Conservation (phyloP, 1,140 invertebrate genomes). For the Aphelenchoides fujianensis region DNA sequence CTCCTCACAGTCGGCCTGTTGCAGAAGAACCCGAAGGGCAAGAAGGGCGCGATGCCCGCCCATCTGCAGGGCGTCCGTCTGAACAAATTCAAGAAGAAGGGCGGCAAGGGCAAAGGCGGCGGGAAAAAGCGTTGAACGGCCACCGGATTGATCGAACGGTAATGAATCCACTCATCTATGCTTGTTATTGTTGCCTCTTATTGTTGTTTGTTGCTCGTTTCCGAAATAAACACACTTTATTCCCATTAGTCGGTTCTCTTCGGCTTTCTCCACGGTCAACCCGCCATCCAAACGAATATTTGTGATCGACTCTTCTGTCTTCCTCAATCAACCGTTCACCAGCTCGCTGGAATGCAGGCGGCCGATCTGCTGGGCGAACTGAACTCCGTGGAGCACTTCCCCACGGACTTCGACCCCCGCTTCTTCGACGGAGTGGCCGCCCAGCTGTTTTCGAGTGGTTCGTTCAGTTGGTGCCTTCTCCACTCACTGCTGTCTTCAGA, state of each 20-base stretch:
- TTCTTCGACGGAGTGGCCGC: slow-evolving; percentile 13
- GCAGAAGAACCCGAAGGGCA: background rate
- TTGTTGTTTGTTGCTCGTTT: slow-evolving; percentile 12
- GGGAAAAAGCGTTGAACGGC: background rate
- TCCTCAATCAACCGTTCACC: no score
- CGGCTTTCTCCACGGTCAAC: no score
- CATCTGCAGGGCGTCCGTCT: background rate
- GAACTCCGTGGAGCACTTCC: slow-evolving; percentile 4
- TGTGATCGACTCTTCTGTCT: no score
- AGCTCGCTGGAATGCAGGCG: slow-evolving; percentile 2
- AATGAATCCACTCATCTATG: no score
- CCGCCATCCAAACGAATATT: no score
- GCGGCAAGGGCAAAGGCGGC: slow-evolving; percentile 9
- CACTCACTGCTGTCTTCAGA: background rate
- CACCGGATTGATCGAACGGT: slow-evolving; percentile 6
- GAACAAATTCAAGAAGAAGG: slow-evolving; percentile 15
- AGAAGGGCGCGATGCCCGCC: no score
- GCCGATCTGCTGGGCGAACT: background rate
- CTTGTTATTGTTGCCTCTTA: background rate
- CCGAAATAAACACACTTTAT: background rate
- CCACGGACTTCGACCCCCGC: background rate
- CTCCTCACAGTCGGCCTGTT: no score
- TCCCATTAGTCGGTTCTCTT: no score
- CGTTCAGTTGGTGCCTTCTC: slow-evolving; percentile 1
- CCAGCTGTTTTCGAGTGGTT: background rate